Evolutionary conservation across 2,888 invertebrate species (phyloP), one percentile per base, ranked within the genome.

Genomic region (Melanostoma mellinum): DNA sequence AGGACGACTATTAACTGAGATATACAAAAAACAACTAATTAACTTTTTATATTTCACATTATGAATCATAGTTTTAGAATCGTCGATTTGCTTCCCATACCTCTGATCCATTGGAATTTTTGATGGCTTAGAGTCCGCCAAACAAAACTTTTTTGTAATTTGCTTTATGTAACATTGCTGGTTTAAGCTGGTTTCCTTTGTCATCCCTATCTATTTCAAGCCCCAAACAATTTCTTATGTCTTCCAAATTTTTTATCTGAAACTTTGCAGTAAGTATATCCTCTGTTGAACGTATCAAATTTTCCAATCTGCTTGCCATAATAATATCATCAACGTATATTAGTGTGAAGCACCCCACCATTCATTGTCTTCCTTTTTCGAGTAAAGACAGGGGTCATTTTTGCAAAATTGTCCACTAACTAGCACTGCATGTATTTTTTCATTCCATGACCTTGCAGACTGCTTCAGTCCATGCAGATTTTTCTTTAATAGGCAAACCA

Each of bases 301-400:
- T n/a, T n/a, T n/a, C n/a, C 1, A 38, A 38, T 36, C 10, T 10
- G 6, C 38, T 9, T 6, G 55, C 55, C 8, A 55, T 10, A 10
- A 55, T 38, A 3, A 55, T 55, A 8, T 55, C 36, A 55, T 55
- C 55, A 2, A 55, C 55, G 6, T 36, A 55, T 8, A 35, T 53
- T 10, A 53, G 9, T 4, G 9, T 6, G 6, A 4, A 42, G 9
- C n/a, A n/a, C n/a, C n/a, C n/a, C 3, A 3, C 6, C 4, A 42
- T 9, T 2, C 6, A 2, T 42, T 8, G 4, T 2, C 4, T 3
- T 44, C 5, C 10, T 10, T 44, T 5, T 44, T 44, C 2, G 10
- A 36, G 35, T 10, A 55, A 4, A 55, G 36, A 38, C 55, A 55
- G 5, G 5, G 55, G 10, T 55, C 55, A 2, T 4, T 5, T 10